phyloP scores from a whole-genome alignment of 2,888 invertebrate species.

The Nysson spinosus region DNA sequence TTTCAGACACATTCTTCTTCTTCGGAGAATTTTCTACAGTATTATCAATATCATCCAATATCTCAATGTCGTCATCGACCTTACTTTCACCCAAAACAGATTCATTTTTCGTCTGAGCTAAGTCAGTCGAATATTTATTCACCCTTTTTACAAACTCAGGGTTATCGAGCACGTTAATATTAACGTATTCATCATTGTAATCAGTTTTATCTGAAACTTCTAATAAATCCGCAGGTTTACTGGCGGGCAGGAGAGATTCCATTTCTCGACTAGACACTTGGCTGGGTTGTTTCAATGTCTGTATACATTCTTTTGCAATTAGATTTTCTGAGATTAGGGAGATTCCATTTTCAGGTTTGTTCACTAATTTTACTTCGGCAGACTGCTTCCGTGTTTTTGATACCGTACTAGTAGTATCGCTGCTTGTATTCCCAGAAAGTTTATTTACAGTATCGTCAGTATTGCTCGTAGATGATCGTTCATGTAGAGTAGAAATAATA shows the following conservation, averaged over 20 bases:
- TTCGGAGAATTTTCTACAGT: conserved; percentile 8
- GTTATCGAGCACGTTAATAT: conserved; percentile 67
- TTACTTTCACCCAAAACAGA: conserved; percentile 24
- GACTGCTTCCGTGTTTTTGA: background rate
- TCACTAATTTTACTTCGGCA: background rate
- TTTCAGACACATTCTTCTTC: conserved; percentile 2
- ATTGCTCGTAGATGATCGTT: background rate
- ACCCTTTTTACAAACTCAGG: conserved; percentile 57
- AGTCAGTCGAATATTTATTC: background rate
- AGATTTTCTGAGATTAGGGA: too few species aligned
- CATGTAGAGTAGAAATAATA: background rate
- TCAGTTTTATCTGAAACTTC: conserved; percentile 27
- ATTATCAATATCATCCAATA: conserved; percentile 50
- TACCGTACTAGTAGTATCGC: background rate
- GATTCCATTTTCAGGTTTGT: too few species aligned
- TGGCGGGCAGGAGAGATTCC: too few species aligned
- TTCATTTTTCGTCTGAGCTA: background rate
- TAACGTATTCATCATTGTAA: conserved; percentile 64
- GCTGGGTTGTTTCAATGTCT: too few species aligned
- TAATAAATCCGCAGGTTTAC: conserved; percentile 56
- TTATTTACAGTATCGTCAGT: background rate
- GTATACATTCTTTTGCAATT: too few species aligned
- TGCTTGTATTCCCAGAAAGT: background rate
- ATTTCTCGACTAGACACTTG: too few species aligned
- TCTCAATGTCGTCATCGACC: conserved; percentile 71